These are phyloP conservation scores for Syngnathoides biaculeatus DNA, from an alignment of 2,113 vertebrate species.

Conservation along the genomic window DNA sequence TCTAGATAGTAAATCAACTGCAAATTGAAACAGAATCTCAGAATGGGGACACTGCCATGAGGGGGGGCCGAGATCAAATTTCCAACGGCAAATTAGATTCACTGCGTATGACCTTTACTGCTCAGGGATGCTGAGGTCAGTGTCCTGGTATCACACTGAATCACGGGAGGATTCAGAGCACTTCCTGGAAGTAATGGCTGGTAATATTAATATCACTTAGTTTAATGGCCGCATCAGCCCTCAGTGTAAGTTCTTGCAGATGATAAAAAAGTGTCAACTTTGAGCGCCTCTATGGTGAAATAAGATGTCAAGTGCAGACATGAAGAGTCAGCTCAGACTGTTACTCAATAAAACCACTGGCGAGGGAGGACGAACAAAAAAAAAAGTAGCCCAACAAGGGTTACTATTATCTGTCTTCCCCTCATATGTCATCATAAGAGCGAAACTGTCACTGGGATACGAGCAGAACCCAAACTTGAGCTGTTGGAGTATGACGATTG, in stretches of 20 bases:
- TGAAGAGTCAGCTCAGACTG: conserved; percentile 25
- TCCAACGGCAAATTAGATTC: conserved; percentile 16
- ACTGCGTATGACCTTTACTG: conserved; percentile 35
- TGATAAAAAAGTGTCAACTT: conserved; percentile 7
- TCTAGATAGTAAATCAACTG: conserved; percentile 15
- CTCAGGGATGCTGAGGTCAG: conserved; percentile 36
- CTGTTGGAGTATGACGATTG: neutral
- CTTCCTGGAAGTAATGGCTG: conserved; percentile 42
- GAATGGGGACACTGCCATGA: conserved; percentile 2
- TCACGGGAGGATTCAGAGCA: conserved; percentile 19
- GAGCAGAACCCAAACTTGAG: neutral
- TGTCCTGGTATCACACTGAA: conserved; percentile 12
- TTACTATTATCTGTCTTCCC: conserved; percentile 41
- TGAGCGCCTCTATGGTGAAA: neutral
- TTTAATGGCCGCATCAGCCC: conserved; percentile 38
- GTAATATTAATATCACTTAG: conserved; percentile 41
- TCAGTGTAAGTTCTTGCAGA: conserved; percentile 1
- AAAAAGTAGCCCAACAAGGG: conserved; percentile 9
- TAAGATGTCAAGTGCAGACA: conserved; percentile 1
- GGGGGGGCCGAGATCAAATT: neutral
- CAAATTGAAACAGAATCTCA: conserved; percentile 24
- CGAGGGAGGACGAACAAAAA: neutral
- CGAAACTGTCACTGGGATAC: conserved; percentile 21
- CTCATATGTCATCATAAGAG: conserved; percentile 50
- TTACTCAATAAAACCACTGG: conserved; percentile 28